phyloP scores from a whole-genome alignment of 2,797 vertebrate genomes.

The Megaceryle alcyon region DNA sequence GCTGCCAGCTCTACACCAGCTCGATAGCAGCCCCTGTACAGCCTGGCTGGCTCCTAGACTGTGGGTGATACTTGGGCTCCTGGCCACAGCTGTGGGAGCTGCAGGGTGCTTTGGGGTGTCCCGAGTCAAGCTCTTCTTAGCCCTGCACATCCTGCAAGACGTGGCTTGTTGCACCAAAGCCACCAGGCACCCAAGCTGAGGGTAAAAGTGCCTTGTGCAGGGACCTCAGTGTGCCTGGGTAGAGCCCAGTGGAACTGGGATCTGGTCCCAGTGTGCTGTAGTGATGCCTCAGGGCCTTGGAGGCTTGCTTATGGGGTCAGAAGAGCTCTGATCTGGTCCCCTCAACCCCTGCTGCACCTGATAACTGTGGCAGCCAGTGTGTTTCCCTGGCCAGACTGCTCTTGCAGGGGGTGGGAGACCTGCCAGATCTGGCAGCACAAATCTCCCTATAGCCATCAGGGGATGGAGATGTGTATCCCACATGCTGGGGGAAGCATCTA shows the following conservation, averaged over 20 bases:
- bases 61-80: neutral
- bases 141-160: neutral
- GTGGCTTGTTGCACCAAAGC: neutral
- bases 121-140: neutral
- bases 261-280: neutral
- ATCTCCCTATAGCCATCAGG: fast-evolving
- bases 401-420: too few relatives aligned
- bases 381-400: neutral
- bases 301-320: neutral
- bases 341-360: neutral
- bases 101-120: neutral
- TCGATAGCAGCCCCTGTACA: neutral
- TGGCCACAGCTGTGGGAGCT: neutral
- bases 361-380: neutral
- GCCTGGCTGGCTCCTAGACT: neutral
- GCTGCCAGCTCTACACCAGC: neutral
- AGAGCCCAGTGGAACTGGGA: neutral
- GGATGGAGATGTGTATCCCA: fast-evolving
- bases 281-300: neutral
- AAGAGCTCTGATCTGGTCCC: neutral
- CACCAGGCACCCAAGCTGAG: neutral
- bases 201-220: neutral
- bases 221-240: neutral
- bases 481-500: neutral
- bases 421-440: neutral